A percentile compares a stretch with the other conserved stretches of the same genome.
phyloP scores from a whole-genome alignment of 2,797 vertebrate genomes.

The Melopsittacus undulatus region DNA sequence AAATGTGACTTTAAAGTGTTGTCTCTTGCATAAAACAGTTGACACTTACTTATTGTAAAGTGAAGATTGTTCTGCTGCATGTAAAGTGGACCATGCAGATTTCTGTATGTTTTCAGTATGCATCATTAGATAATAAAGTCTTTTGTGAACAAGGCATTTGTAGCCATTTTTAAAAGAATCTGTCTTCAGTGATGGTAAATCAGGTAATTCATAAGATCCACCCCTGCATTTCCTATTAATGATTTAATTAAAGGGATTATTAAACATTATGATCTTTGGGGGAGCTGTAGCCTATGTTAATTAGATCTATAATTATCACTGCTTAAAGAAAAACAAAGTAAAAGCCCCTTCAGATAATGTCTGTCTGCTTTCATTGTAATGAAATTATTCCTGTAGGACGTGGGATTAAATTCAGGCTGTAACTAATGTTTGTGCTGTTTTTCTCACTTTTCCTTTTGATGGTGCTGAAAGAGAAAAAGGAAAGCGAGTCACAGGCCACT shows the following conservation, averaged over 20 bases:
- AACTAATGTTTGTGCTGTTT: conserved; percentile 92
- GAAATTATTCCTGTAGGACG: conserved; percentile 80
- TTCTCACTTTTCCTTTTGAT: conserved; percentile 93
- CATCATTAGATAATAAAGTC: conserved; percentile 89
- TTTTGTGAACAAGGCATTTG: conserved; percentile 88
- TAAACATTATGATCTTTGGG: conserved; percentile 61
- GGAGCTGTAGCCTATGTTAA: conserved; percentile 56
- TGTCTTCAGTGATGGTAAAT: conserved; percentile 82
- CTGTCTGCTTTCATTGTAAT: conserved; percentile 80
- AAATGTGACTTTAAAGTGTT: conserved; percentile 85
- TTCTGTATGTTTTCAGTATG: conserved; percentile 89
- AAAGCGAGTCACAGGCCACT: conserved; percentile 88
- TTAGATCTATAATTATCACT: conserved; percentile 68
- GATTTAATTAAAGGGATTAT: conserved; percentile 67
- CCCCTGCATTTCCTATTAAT: conserved; percentile 71
- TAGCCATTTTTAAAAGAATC: conserved; percentile 85
- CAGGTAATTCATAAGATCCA: conserved; percentile 76
- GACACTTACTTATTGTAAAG: conserved; percentile 86
- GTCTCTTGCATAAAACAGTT: conserved; percentile 85
- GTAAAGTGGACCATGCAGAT: conserved; percentile 85
- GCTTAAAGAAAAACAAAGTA: conserved; percentile 46
- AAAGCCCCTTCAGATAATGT: conserved; percentile 72
- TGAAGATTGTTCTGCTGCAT: conserved; percentile 87
- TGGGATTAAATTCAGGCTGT: conserved; percentile 76
- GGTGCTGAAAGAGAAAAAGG: conserved; percentile 90